Base-by-base conservation (phyloP, 2,888 invertebrate genomes). In the Cheiracanthium punctorium region DNA sequence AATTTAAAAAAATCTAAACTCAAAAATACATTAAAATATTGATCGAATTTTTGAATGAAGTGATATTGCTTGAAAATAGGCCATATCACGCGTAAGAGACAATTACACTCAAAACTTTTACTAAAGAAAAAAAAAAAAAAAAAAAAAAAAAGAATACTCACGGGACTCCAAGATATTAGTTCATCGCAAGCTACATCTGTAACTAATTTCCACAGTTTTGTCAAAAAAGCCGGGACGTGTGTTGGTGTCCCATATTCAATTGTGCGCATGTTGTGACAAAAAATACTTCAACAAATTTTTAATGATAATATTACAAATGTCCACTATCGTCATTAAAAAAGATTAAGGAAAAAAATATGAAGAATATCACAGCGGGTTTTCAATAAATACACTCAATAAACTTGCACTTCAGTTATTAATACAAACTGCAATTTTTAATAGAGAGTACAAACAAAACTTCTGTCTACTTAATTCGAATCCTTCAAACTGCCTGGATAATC, bases 191-290 rank as follows among this genome's bases (percentile, higher is more conserved):
- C 94, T 28, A 95, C 94, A 93, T 98, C 97, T 92, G 97, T 97
- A 48, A 98, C 97, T 91, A 98, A 94, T 92, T 96, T 96, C 98
- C 98, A 98, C 88, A 98, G 93, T 93, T 98, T 98, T 76, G 95
- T 95, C 90, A 98, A 93, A 93, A 98, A 98, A 30, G 97, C 97
- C 90, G 98, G 97, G 90, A 97, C 96, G 91, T 85, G 84, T 58
- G 84, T 74, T 20, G 74, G 72, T 67, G 80, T 69, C 70, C 80
- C 85, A 86, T 86, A 80, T 80, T 86, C 85, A 80, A 86, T 80
- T 76, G 85, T 80, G 75, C 80, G 85, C 85, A 86, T 86, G 79
- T 70, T 85, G 73, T 73, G 69, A 69, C 33, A 82, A 14, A 29
- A 82, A 71, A 64, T 10, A 71, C n/a, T 30, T 17, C n/a, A 29